Evolutionary conservation across 2,888 invertebrate genomes (phyloP).

Genomic region (Phanerotoma sp.): DNA sequence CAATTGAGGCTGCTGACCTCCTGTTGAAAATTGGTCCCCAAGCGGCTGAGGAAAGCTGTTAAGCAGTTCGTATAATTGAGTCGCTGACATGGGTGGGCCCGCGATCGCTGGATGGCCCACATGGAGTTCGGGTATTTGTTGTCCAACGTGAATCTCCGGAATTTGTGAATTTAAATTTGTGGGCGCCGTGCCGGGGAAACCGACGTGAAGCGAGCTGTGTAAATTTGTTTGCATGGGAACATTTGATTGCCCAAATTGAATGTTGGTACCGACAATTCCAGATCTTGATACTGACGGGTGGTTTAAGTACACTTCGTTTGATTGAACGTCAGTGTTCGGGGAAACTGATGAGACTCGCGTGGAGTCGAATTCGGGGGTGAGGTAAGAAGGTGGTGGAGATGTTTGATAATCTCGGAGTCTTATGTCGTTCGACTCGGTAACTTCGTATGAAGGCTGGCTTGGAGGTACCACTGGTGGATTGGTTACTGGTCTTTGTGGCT

Average conservation of each 20-base stretch:
- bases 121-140: constrained; percentile 46
- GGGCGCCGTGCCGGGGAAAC: constrained; percentile 40
- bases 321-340: constrained; percentile 40
- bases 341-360: constrained; percentile 37
- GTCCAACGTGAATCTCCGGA: constrained; percentile 21
- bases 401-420: constrained; percentile 39
- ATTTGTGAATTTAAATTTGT: constrained; percentile 12
- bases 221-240: constrained; percentile 50
- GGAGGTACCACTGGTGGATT: constrained; percentile 38
- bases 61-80: constrained; percentile 48
- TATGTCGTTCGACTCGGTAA: constrained; percentile 46
- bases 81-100: constrained; percentile 45
- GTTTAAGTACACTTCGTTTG: constrained; percentile 44
- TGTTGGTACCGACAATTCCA: constrained; percentile 28
- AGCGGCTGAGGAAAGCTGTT: constrained; percentile 48
- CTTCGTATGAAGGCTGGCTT: constrained; percentile 46
- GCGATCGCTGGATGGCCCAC: constrained; percentile 46
- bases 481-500: constrained; percentile 38
- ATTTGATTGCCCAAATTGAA: constrained; percentile 41
- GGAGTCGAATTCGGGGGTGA: constrained; percentile 43
- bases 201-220: constrained; percentile 50
- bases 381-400: constrained; percentile 37
- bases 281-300: constrained; percentile 37
- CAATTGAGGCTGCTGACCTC: constrained; percentile 47
- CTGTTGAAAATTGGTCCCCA: constrained; percentile 41